phyloP scores from a whole-genome alignment of 2,888 invertebrate species.

The Druceiella hillmani region DNA sequence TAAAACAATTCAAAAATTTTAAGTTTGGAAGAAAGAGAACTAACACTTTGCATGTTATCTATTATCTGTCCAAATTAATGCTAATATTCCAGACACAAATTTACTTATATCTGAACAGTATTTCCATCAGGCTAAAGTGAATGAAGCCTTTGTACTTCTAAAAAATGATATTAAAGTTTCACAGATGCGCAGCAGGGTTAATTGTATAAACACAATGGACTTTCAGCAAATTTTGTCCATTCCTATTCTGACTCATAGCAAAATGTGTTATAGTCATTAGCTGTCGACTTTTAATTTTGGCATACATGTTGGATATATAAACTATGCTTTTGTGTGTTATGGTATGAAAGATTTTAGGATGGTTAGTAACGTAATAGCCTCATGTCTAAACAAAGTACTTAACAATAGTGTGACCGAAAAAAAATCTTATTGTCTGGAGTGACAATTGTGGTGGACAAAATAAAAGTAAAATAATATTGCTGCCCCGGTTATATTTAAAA shows the following conservation, averaged over 20 bases:
- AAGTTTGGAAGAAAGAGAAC: slow-evolving; percentile 12
- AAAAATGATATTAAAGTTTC: slow-evolving; percentile 18
- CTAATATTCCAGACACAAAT: slow-evolving; percentile 7
- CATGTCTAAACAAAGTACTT: slow-evolving; percentile 11
- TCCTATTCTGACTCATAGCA: slow-evolving; percentile 27
- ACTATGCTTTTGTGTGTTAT: too few species aligned
- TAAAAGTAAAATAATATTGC: slow-evolving; percentile 26
- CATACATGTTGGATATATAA: slow-evolving; percentile 23
- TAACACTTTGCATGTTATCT: slow-evolving; percentile 12
- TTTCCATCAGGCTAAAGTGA: slow-evolving; percentile 18
- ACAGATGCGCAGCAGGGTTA: slow-evolving; percentile 19
- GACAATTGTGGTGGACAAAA: slow-evolving; percentile 24
- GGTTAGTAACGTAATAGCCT: slow-evolving; percentile 24
- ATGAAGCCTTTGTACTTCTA: slow-evolving; percentile 15
- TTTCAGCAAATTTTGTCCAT: slow-evolving; percentile 27
- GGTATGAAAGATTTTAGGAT: slow-evolving; percentile 18
- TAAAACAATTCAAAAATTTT: slow-evolving; percentile 10
- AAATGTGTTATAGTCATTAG: slow-evolving; percentile 28
- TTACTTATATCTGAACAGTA: slow-evolving; percentile 3
- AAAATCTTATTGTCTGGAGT: slow-evolving; percentile 23
- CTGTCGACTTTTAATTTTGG: slow-evolving; percentile 25
- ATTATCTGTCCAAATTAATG: slow-evolving; percentile 6
- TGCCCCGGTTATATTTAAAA: slow-evolving; percentile 5
- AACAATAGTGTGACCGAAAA: slow-evolving; percentile 11
- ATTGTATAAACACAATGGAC: slow-evolving; percentile 22